Conservation (phyloP, 2,797 vertebrate species). For the Heliangelus exortis region DNA sequence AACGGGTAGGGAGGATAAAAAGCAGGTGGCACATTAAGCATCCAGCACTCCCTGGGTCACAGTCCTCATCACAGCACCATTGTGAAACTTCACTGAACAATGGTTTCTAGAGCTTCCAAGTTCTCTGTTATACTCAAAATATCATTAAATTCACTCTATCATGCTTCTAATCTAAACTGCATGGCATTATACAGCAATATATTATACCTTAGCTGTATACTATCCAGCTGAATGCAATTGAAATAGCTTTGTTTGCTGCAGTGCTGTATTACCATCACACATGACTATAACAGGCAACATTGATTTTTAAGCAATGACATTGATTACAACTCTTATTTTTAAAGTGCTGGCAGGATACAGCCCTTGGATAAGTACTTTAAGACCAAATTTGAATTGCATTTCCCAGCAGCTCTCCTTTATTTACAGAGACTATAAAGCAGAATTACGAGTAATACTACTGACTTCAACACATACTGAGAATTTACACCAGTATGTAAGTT, state of each 20-base stretch:
- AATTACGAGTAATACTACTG: not conserved
- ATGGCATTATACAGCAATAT: not conserved
- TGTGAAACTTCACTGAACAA: not conserved
- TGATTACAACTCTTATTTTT: slow-evolving; percentile 47
- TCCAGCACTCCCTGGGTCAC: not conserved
- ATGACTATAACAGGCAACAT: slow-evolving; percentile 13
- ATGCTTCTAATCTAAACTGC: not conserved
- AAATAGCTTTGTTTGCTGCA: slow-evolving; percentile 26
- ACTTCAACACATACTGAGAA: not conserved
- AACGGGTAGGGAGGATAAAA: not conserved
- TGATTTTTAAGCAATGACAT: slow-evolving; percentile 50
- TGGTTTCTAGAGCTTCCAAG: not conserved
- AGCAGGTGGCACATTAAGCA: not conserved
- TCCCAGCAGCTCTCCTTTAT: slow-evolving; percentile 33
- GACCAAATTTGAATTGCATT: slow-evolving; percentile 39
- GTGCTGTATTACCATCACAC: slow-evolving; percentile 22
- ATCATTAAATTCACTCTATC: not conserved
- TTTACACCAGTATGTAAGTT: slow-evolving; percentile 8
- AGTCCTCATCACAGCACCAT: not conserved
- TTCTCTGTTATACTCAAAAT: not conserved
- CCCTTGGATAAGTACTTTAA: slow-evolving; percentile 24
- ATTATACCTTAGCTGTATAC: not conserved
- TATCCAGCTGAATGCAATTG: not conserved
- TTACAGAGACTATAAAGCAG: slow-evolving; percentile 27
- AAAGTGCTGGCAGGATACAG: slow-evolving; percentile 23